Conservation (phyloP, 2,888 invertebrate genomes). For the Nomada fabriciana region DNA sequence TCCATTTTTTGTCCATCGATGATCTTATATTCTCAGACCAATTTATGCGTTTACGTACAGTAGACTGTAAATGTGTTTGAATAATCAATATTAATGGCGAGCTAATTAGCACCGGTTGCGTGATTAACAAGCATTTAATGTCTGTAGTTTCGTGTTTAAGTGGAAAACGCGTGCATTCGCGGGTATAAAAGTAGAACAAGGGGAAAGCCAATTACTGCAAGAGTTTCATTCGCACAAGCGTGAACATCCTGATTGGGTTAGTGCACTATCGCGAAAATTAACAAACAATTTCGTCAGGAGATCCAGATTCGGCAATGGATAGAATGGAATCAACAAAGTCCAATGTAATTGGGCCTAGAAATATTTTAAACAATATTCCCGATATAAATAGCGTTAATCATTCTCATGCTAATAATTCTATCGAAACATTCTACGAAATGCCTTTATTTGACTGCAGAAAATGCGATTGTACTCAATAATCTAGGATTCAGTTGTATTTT, state of each 20-base stretch:
- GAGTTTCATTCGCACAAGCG: slow-evolving; percentile 45
- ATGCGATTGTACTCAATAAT: background rate
- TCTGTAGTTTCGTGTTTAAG: slow-evolving; percentile 45
- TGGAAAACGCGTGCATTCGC: slow-evolving; percentile 40
- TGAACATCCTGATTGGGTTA: slow-evolving; percentile 21
- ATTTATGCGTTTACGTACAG: background rate
- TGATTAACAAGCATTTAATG: slow-evolving; percentile 36
- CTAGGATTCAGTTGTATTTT: background rate
- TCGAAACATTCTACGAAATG: background rate
- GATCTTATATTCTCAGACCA: background rate
- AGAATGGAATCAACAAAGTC: background rate
- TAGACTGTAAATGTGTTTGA: background rate
- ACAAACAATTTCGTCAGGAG: slow-evolving; percentile 24
- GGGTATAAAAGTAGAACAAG: slow-evolving; percentile 53
- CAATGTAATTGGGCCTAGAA: background rate
- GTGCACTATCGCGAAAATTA: slow-evolving; percentile 17
- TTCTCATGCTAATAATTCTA: background rate
- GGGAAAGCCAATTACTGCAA: slow-evolving; percentile 60
- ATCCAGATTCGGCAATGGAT: background rate
- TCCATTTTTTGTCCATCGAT: background rate
- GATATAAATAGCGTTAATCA: background rate
- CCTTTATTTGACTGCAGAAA: background rate
- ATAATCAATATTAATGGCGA: background rate
- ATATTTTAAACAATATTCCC: background rate
- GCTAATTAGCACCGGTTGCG: slow-evolving; percentile 11